Percentiles rank a stretch among this genome's conserved stretches.
These are phyloP conservation scores for Drosophila trapezifrons DNA, from an alignment of 1,140 invertebrate genomes.

Conservation along the genomic window DNA sequence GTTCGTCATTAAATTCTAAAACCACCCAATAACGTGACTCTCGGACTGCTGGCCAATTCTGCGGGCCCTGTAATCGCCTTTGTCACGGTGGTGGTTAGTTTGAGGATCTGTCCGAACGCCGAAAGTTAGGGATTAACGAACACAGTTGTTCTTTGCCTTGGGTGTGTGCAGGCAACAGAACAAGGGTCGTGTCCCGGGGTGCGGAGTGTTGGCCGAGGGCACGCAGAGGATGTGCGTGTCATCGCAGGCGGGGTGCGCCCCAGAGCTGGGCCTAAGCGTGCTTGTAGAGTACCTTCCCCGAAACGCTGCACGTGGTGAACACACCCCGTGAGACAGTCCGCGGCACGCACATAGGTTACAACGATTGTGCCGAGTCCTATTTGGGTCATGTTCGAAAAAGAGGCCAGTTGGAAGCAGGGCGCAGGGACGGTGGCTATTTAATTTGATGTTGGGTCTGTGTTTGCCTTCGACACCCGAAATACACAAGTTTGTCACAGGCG, in stretches of 20 bases:
- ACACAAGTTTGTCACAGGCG: background rate
- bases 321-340: conserved; percentile 23
- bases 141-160: background rate
- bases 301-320: conserved; percentile 25
- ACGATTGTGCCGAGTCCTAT: background rate
- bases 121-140: conserved; percentile 9
- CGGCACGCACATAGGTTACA: conserved; percentile 19
- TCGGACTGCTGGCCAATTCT: conserved; percentile 17
- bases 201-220: conserved; percentile 10
- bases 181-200: conserved; percentile 6
- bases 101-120: conserved; percentile 3
- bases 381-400: conserved; percentile 15
- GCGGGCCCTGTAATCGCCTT: background rate
- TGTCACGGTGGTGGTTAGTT: conserved; percentile 6
- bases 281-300: background rate
- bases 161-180: conserved; percentile 14
- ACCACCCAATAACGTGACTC: conserved; percentile 5
- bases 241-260: conserved; percentile 24
- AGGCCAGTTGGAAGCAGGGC: conserved; percentile 6
- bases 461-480: conserved; percentile 4
- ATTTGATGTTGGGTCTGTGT: conserved; percentile 2
- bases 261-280: background rate
- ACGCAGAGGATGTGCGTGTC: conserved; percentile 41
- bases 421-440: conserved; percentile 5
- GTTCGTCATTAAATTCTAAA: background rate